These are phyloP conservation scores for Tetraodon nigroviridis DNA, from an alignment of 2,113 vertebrate genomes.

Conservation along the genomic window DNA sequence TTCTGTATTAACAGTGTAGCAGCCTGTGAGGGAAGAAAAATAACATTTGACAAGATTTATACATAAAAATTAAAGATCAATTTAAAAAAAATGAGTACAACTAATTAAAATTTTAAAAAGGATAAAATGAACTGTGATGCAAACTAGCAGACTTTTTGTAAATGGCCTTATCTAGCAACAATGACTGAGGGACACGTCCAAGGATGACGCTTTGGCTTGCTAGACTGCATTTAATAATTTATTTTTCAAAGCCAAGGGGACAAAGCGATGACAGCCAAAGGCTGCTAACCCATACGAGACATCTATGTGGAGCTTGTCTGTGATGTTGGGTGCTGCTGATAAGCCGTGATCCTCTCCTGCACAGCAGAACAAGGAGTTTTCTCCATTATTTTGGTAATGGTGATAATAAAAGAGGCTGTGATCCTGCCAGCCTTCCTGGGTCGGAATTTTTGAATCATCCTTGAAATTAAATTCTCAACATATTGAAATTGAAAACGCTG, in stretches of 20 bases:
- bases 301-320: conserved; percentile 13
- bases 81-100: no score
- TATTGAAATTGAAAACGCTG: no score
- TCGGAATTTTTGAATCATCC: no score
- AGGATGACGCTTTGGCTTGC: conserved; percentile 8
- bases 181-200: conserved; percentile 10
- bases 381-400: not conserved
- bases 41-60: no score
- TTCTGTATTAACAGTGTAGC: no score
- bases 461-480: no score
- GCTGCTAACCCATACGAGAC: conserved; percentile 14
- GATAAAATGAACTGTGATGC: no score
- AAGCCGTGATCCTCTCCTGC: not conserved
- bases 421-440: no score
- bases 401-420: not conserved
- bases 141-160: not conserved
- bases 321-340: not conserved
- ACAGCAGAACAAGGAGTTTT: not conserved
- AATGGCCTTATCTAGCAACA: conserved; percentile 4
- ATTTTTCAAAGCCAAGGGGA: conserved; percentile 11
- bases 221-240: conserved; percentile 16
- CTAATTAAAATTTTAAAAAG: no score
- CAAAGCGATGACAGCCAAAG: conserved; percentile 11
- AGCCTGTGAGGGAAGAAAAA: no score
- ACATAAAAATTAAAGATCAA: no score